These are phyloP conservation scores for Scartelaos histophorus DNA, from an alignment of 2,113 vertebrate genomes.

Conservation along the genomic window DNA sequence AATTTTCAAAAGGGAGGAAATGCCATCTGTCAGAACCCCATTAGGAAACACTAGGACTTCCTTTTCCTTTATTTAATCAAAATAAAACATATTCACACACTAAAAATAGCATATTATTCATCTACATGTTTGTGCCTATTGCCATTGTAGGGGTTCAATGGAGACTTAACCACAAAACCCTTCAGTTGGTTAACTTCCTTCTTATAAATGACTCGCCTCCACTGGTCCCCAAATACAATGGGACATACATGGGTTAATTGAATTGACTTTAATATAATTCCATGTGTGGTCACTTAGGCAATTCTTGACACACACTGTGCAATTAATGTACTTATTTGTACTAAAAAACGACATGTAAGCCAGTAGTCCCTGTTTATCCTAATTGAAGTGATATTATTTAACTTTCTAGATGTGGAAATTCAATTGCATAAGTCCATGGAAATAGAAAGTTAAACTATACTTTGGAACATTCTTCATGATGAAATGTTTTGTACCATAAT, in stretches of 20 bases:
- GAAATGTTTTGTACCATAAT: no score
- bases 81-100: not conserved
- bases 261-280: not conserved
- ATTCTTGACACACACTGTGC: not conserved
- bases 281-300: not conserved
- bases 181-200: no score
- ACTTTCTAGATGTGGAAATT: no score
- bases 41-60: not conserved
- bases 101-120: not conserved
- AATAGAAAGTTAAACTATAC: no score
- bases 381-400: no score
- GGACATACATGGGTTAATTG: not conserved
- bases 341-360: not conserved
- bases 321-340: not conserved
- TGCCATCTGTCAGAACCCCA: not conserved
- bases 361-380: no score
- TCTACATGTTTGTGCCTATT: not conserved
- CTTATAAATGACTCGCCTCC: no score
- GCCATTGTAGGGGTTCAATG: not conserved
- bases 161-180: no score
- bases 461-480: no score
- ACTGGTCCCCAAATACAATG: not conserved
- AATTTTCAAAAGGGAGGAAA: not conserved
- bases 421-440: no score
- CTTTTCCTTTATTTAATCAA: slow-evolving; percentile 1